These are phyloP conservation scores for Felis chaus DNA, from an alignment of 2,113 vertebrate species.

Conservation along the genomic window DNA sequence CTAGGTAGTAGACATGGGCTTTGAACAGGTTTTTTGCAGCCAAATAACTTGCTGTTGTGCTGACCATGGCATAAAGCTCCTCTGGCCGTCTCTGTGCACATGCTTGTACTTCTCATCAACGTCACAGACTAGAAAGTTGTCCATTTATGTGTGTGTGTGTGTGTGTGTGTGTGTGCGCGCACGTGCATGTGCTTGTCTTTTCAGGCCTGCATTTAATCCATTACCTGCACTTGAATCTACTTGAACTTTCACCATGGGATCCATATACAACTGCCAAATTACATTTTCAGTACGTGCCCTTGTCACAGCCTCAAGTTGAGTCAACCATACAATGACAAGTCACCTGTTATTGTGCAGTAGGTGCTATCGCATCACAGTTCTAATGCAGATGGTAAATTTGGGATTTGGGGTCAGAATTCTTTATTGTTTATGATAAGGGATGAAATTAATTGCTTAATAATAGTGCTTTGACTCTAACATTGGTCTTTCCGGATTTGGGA, in stretches of 20 bases:
- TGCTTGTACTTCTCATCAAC: background rate
- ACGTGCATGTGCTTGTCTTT: too few species aligned
- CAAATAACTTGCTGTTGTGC: background rate
- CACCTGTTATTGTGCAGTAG: background rate
- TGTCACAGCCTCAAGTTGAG: background rate
- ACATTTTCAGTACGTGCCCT: background rate
- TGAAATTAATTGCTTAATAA: background rate
- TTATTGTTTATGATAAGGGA: background rate
- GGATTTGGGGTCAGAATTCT: background rate
- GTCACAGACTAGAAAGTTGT: background rate
- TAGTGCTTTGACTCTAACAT: background rate
- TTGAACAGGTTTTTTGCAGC: background rate
- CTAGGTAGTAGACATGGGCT: background rate
- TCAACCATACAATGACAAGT: background rate
- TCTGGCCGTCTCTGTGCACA: background rate
- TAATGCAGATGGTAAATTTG: background rate
- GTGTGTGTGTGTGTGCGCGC: fast-evolving
- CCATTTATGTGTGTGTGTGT: background rate
- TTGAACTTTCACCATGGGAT: background rate
- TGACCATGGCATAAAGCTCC: background rate
- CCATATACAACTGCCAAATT: background rate
- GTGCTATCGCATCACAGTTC: background rate
- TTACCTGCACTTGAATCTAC: background rate
- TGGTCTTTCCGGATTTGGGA: background rate
- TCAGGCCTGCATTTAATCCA: background rate